Conservation (phyloP, 2,888 invertebrate species). For the Belgica antarctica region DNA sequence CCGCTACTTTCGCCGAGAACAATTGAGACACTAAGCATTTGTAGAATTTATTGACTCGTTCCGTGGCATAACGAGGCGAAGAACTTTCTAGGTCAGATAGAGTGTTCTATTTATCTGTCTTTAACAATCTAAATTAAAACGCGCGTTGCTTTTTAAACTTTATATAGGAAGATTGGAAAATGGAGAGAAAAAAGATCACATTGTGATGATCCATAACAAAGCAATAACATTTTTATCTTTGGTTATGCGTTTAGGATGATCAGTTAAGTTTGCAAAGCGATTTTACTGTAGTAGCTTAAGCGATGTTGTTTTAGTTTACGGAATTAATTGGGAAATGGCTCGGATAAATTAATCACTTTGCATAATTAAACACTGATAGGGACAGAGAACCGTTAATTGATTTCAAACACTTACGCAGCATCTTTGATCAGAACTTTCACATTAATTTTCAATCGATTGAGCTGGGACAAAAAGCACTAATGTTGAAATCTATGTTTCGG, state of each 20-base stretch:
- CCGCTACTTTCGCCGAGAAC: constrained; percentile 9
- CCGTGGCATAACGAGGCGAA: background rate
- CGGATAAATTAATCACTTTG: constrained; percentile 19
- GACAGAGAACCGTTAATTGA: constrained; percentile 26
- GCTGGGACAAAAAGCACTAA: too few relatives aligned
- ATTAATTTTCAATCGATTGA: constrained; percentile 10
- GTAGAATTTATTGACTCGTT: constrained; percentile 13
- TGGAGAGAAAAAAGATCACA: background rate
- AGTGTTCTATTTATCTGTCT: background rate
- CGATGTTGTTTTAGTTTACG: background rate
- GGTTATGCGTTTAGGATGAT: too few relatives aligned
- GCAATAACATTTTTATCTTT: background rate
- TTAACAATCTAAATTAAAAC: constrained; percentile 9
- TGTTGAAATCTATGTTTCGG: too few relatives aligned
- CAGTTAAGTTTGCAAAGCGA: background rate
- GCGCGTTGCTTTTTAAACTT: background rate
- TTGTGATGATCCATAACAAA: background rate
- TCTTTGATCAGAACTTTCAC: background rate
- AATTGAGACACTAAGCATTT: constrained; percentile 1
- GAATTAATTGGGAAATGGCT: background rate
- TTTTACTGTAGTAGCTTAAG: background rate
- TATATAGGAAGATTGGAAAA: background rate
- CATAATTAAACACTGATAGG: background rate
- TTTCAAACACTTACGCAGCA: constrained; percentile 20
- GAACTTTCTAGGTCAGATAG: background rate